Base-by-base conservation (phyloP, 2,797 vertebrate genomes). In the Micromesistius poutassou region DNA sequence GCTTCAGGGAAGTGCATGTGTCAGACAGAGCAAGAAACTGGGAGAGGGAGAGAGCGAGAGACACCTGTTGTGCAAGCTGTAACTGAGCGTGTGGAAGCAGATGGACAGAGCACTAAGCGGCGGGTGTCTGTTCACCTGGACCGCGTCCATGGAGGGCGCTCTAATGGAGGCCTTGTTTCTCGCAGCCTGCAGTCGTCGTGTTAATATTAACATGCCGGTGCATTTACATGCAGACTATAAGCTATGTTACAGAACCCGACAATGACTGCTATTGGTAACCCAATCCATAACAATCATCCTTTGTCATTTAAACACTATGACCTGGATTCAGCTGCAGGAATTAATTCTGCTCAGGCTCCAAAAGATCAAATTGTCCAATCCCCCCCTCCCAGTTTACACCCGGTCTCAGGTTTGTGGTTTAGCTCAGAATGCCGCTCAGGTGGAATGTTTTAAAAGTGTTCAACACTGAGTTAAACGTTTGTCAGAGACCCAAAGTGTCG, bases 61-160 rank as follows among this genome's bases (percentile, higher is more conserved):
- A 62, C 28, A 12, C 25, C 62, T 28, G 9, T 25, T 28, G 62
- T 10, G n/a, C 62, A 79, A 82, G 78, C 76, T 28, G 80, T 35
- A 73, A 76, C 62, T 81, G 82, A 74, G 62, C 83, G 81, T 71
- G 78, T 81, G 46, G 74, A 86, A 73, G 82, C 91, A 90, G 90
- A 91, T 91, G 91, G 90, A 88, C 79, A n/a, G 79, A 81, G 85
- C 79, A 85, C 87, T 66, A 86, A 77, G 78, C 77, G 40, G 88
- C 78, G 87, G 25, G 79, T 86, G 80, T 92, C 91, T 91, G 92
- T 83, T 91, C 87, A 85, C 84, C 86, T 88, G 86, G 84, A 13
- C 1, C 68, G 3, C 6, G 5, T 25, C 22, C 55, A 62, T 22
- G 22, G 55, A 25, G 55, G 22, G 50, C 16, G 0, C 46, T 6